Conservation (phyloP, 2,113 vertebrate species). For the Halcyon malimbica region DNA sequence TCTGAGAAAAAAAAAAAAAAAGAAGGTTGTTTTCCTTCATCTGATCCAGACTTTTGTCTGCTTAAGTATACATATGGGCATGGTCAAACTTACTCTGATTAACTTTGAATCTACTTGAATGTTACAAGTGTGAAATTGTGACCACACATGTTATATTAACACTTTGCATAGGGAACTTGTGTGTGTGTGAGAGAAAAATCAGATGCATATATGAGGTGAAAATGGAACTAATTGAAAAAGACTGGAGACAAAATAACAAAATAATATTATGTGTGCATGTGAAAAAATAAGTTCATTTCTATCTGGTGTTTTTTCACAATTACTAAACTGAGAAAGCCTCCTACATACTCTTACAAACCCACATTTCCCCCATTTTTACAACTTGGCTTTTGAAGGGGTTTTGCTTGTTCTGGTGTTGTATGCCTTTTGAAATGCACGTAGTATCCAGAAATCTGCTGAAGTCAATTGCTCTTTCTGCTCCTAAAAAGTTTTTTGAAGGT, state of each 20-base stretch:
- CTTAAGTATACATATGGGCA: not conserved
- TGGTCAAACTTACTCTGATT: not conserved
- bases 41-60: not conserved
- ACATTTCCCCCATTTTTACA: not conserved
- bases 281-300: not conserved
- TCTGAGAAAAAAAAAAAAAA: not conserved
- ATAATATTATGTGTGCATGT: not conserved
- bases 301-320: not conserved
- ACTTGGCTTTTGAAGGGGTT: not conserved
- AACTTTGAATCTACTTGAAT: constrained; percentile 27
- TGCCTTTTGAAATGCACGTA: not conserved
- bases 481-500: not conserved
- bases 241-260: not conserved
- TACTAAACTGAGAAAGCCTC: not conserved
- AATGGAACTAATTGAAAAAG: not conserved
- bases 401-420: not conserved
- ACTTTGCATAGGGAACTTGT: not conserved
- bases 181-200: constrained; percentile 2
- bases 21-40: not conserved
- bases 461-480: not conserved
- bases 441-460: not conserved
- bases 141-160: constrained; percentile 13
- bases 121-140: constrained; percentile 21
- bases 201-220: constrained; percentile 27
- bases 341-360: not conserved